These are phyloP conservation scores for Halisarca cf. caerulea DNA, from an alignment of 37 sponge, comb jelly and placozoan species.

Conservation along the genomic window DNA sequence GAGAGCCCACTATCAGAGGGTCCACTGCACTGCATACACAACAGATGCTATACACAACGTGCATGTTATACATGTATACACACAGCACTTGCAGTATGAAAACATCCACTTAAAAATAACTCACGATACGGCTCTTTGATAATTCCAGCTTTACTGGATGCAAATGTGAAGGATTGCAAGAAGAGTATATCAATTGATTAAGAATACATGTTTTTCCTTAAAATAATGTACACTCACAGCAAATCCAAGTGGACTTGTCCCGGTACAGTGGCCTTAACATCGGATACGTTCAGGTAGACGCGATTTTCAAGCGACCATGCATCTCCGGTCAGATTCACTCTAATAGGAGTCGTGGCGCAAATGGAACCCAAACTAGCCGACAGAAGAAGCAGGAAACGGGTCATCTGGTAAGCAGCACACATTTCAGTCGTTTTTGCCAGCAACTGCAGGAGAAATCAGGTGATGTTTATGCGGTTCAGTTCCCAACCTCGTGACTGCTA, in stretches of 20 bases:
- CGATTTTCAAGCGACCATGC: slow-evolving; percentile 13
- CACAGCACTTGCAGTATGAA: background rate
- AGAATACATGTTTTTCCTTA: background rate
- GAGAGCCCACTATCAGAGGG: too few species aligned
- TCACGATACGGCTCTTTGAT: slow-evolving; percentile 85
- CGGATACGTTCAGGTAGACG: slow-evolving; percentile 1
- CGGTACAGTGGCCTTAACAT: slow-evolving; percentile 54
- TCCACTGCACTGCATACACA: too few species aligned
- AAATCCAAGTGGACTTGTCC: slow-evolving; percentile 85
- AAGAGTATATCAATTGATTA: too few species aligned
- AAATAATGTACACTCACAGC: slow-evolving; percentile 30
- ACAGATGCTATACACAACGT: too few species aligned
- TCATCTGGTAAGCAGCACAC: too few species aligned
- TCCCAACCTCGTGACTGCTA: too few species aligned
- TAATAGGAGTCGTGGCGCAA: background rate
- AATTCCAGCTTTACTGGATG: slow-evolving; percentile 51
- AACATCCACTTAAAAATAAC: slow-evolving; percentile 15
- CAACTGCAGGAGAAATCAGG: too few species aligned
- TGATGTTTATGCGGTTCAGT: too few species aligned
- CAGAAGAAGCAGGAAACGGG: too few species aligned
- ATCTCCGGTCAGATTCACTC: slow-evolving; percentile 4
- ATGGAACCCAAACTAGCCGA: too few species aligned
- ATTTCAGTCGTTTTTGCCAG: too few species aligned
- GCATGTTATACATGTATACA: too few species aligned
- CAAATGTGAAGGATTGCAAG: background rate